Conservation (phyloP, 2,797 vertebrate species). For the Chrysocyon brachyurus region DNA sequence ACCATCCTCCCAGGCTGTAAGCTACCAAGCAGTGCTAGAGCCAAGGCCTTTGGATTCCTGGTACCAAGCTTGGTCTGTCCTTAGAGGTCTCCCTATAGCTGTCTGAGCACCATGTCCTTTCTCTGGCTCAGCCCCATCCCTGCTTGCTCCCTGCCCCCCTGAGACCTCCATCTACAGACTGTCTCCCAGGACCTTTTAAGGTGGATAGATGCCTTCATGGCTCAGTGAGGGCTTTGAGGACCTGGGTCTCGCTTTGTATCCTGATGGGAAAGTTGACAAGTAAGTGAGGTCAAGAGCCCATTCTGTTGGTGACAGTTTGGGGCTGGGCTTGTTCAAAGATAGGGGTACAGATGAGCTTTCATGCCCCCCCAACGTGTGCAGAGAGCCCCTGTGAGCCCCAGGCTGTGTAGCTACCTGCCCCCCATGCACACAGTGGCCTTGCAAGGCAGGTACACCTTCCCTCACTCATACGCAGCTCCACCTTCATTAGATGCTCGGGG, state of each 20-base stretch:
- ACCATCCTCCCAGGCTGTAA: neutral
- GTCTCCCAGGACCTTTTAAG: conserved; percentile 47
- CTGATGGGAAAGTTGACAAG: neutral
- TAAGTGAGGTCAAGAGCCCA: neutral
- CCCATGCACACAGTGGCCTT: neutral
- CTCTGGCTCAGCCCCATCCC: neutral
- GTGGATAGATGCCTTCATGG: conserved; percentile 54
- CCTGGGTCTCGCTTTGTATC: neutral
- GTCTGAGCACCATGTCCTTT: neutral
- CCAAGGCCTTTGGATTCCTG: neutral
- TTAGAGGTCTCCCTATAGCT: neutral
- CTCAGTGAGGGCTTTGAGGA: neutral
- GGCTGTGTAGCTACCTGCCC: neutral
- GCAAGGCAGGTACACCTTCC: neutral
- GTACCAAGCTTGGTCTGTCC: neutral
- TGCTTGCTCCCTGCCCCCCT: neutral
- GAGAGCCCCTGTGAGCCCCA: neutral
- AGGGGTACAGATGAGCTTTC: neutral
- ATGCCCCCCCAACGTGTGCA: fast-evolving
- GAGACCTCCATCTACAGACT: neutral
- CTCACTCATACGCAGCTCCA: neutral
- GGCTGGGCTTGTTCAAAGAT: neutral
- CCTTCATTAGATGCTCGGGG: neutral
- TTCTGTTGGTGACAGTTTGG: neutral
- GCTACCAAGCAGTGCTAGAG: neutral